Evolutionary conservation across 2,888 invertebrate genomes (phyloP).

Genomic region (Ormyrus labotus): DNA sequence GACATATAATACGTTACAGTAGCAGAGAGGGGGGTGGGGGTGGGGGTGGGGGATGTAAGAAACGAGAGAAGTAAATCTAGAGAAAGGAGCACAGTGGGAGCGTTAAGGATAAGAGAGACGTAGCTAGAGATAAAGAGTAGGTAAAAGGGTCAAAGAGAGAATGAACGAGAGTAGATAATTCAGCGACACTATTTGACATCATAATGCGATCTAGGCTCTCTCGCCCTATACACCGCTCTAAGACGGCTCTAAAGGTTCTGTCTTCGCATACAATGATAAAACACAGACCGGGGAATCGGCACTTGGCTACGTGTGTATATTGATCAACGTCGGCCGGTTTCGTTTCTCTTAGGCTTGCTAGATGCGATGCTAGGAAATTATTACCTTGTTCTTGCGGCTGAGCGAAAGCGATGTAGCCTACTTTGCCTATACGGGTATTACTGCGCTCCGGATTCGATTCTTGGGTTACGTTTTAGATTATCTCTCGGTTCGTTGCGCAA

Average conservation of each 20-base stretch:
- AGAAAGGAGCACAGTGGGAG: slow-evolving; percentile 4
- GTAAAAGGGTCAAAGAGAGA: slow-evolving; percentile 36
- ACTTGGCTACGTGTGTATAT: slow-evolving; percentile 5
- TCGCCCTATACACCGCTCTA: slow-evolving; percentile 38
- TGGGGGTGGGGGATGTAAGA: slow-evolving; percentile 27
- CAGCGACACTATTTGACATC: slow-evolving; percentile 30
- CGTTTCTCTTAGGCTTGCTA: slow-evolving; percentile 8
- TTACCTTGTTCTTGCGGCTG: slow-evolving; percentile 8
- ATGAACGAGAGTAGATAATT: slow-evolving; percentile 31
- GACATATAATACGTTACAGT: slow-evolving; percentile 66
- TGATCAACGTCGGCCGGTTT: slow-evolving; percentile 18
- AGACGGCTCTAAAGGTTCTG: slow-evolving; percentile 11
- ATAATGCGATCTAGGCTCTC: slow-evolving; percentile 19
- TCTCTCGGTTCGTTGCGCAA: too few species aligned
- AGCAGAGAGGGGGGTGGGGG: slow-evolving; percentile 59
- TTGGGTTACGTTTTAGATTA: not conserved
- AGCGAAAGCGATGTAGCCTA: slow-evolving; percentile 33
- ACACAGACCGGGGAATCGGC: slow-evolving; percentile 14
- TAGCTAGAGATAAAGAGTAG: slow-evolving; percentile 1
- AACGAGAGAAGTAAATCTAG: slow-evolving; percentile 18
- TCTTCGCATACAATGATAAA: slow-evolving; percentile 24
- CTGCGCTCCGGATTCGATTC: not conserved
- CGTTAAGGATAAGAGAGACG: not conserved
- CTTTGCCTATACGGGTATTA: slow-evolving; percentile 16
- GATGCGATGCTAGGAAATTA: slow-evolving; percentile 4